Base-by-base conservation (phyloP, 2,888 invertebrate species). In the Apodemia duryi region DNA sequence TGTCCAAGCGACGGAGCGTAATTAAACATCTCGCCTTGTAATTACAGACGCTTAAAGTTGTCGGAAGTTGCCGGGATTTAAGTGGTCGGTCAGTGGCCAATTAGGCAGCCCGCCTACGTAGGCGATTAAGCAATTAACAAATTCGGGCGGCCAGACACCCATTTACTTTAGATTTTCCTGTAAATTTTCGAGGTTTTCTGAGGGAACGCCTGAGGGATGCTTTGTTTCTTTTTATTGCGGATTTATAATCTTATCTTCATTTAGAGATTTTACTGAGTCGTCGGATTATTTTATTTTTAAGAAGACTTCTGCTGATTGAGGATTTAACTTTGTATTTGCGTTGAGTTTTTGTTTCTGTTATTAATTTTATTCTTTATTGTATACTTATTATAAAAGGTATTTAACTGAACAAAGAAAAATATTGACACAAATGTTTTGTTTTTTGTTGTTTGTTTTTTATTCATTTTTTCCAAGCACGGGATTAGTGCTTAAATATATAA, bases 11-110 rank as follows among this genome's bases (percentile, higher is more conserved):
- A 76, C 82, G 78, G 78, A 76, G 79, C 84, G 81, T 90, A 91
- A 91, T 91, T 91, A 91, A 89, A 84, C 89, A 90, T 87, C 85
- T 84, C 87, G 86, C 86, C 89, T 85, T 90, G 88, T 91, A 90
- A 91, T 91, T 91, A 91, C 84, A 74, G 77, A 74, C 76, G 75
- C 75, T 85, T 81, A 82, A 84, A 76, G 69, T 76, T 74, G 76
- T 75, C 75, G 75, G 76, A 74, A 83, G 78, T 82, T 81, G 80
- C 79, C 80, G 83, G 81, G 81, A 78, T 74, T 82, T 80, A 88
- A 90, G 89, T 87, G 89, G 86, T 81, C 88, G 84, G 85, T 73
- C 77, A 76, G 73, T 71, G 76, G 82, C 85, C 88, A 88, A 91
- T 90, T 90, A 89, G 80, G 81, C 83, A 41, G 81, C 82, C 85